Evolutionary conservation across 2,888 invertebrate species (phyloP), one percentile per base, ranked within the genome.

Genomic region (Tipula lateralis): DNA sequence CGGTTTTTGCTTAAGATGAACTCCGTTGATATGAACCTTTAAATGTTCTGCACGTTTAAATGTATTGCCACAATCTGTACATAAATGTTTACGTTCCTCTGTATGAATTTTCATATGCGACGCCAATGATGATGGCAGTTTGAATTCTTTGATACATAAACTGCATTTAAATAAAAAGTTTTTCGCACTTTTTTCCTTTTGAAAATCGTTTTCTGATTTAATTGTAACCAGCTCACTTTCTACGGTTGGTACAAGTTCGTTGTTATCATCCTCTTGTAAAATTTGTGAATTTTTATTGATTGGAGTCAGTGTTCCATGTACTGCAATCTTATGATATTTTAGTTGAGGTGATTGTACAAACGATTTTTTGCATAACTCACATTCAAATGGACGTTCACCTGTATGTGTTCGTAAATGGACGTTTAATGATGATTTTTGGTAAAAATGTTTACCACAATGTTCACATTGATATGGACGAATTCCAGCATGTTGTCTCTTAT

Each of bases 11-110:
- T 86, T 86, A 13, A 86, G 44, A 84, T 86, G 86, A 12, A 86
- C 86, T 19, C 86, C 86, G 83, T 85, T 85, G 1, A 86, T 44
- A 80, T 86, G 86, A n/a, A 86, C 85, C 3, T 85, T 83, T 29
- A 86, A 85, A 84, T 86, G 86, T 83, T 86, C 86, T 5, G 86
- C 86, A 6, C 86, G 84, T 84, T 86, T 86, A 50, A 86, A 86
- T 12, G 86, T 83, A 84, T 85, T 86, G 2, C 86, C 85, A 44
- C 86, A 86, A 24, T 85, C 36, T 9, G 32, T 83, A 19, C 86
- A 86, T 3, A 85, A 66, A n/a, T 86, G 85, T 39, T 86, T 86
- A 16, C 86, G 83, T 24, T 86, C 86, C 81, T 86, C 86, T 7
- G 85, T 84, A 84, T 86, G 86, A 30, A 85, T 85, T 84, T 86